A percentile compares a stretch with the other conserved stretches of the same genome.
These are phyloP conservation scores for Brachyptera risi DNA, from an alignment of 2,888 invertebrate species.

Conservation along the genomic window DNA sequence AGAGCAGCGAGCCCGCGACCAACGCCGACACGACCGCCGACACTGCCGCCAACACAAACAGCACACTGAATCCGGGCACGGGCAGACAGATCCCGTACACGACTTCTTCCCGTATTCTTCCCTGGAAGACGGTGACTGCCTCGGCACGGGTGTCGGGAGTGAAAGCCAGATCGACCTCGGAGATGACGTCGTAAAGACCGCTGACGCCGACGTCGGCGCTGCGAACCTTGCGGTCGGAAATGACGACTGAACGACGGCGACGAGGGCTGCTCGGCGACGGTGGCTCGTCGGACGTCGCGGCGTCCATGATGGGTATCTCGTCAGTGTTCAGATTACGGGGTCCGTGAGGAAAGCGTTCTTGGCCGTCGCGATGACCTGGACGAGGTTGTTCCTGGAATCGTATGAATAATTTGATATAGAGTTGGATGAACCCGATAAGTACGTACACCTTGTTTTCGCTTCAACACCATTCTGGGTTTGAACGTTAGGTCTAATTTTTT, in stretches of 20 bases:
- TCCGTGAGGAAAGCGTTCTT: constrained; percentile 71
- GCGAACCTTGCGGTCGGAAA: constrained; percentile 68
- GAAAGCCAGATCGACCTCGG: constrained; percentile 86
- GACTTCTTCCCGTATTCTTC: constrained; percentile 81
- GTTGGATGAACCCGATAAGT: too few species aligned
- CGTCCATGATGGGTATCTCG: constrained; percentile 40
- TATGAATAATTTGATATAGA: too few species aligned
- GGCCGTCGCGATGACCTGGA: constrained; percentile 53
- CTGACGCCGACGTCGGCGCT: constrained; percentile 87
- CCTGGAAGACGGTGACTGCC: constrained; percentile 83
- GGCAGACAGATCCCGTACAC: constrained; percentile 91
- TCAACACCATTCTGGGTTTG: too few species aligned
- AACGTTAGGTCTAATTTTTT: too few species aligned
- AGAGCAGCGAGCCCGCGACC: constrained; percentile 78
- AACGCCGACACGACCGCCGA: constrained; percentile 84
- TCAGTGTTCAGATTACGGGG: constrained; percentile 61
- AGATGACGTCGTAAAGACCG: constrained; percentile 85
- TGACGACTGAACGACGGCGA: constrained; percentile 59
- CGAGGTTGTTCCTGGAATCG: constrained; percentile 44
- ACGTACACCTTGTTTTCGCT: too few species aligned
- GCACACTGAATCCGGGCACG: constrained; percentile 80
- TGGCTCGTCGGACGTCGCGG: constrained; percentile 41
- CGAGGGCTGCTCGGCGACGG: constrained; percentile 41
- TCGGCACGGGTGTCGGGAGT: constrained; percentile 76
- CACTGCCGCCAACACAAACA: constrained; percentile 82